Base-by-base conservation (phyloP, 2,888 invertebrate species). In the Eupithecia exiguata region DNA sequence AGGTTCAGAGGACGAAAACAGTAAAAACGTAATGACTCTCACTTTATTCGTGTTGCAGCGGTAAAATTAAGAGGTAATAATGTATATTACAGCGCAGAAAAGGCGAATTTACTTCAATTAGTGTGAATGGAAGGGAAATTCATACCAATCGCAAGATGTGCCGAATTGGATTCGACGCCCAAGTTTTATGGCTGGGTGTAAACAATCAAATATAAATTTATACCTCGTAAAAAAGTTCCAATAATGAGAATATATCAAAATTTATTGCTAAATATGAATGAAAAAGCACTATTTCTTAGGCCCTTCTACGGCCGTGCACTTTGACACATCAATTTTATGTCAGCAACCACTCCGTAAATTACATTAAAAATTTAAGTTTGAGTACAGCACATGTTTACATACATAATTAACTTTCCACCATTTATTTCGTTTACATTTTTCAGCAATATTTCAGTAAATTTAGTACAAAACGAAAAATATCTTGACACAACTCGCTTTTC, bases 291-390 rank as follows among this genome's bases (percentile, higher is more conserved):
- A 90, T 89, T 89, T 90, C 77, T 88, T 87, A 86, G 86, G 89
- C 85, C 87, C 88, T 88, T 87, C 86, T 82, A 84, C 80, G 87
- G 87, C 87, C 84, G 86, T 87, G 86, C 85, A 90, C 88, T 90
- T 89, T 92, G 92, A 93, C 93, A 92, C 88, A 89, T 89, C 82
- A 87, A 87, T 87, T 88, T 89, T 86, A 84, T n/a, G n/a, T 82
- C 80, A 75, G 75, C 76, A 70, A 83, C 72, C 78, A 82, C 79
- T 75, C 75, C 66, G 74, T 74, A 70, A 71, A 68, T 78, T 70
- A 40, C 30, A 69, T 67, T 65, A 68, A 79, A 70, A 72, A 18
- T 30, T n/a, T 46, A 30, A 70, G 38, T 74, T 65, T 63, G 49
- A 70, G 70, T 63, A 35, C 65, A 68, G 72, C 67, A 75, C 66